Conservation (phyloP, 2,797 vertebrate species). For the Pipistrellus kuhlii region DNA sequence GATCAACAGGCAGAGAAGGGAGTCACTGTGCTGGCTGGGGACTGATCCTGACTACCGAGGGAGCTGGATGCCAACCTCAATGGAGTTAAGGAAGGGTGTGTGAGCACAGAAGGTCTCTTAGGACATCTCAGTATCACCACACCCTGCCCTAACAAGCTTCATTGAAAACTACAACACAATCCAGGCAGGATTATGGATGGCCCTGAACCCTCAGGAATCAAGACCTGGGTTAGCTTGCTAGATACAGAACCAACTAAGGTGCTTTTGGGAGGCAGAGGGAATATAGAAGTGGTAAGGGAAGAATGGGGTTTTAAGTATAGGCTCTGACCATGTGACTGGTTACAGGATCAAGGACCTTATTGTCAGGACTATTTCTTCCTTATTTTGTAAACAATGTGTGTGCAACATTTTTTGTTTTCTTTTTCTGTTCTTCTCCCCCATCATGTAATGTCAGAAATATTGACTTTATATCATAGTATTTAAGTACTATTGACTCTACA, state of each 20-base stretch:
- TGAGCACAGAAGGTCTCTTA: too few species aligned
- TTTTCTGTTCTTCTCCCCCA: neutral
- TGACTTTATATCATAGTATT: neutral
- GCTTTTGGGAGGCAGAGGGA: neutral
- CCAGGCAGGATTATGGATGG: neutral
- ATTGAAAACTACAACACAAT: neutral
- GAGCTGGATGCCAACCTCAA: neutral
- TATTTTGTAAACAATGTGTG: neutral
- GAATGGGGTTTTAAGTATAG: neutral
- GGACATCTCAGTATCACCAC: neutral
- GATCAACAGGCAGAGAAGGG: neutral
- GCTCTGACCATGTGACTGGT: rapidly evolving
- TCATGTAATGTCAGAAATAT: neutral
- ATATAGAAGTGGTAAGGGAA: neutral
- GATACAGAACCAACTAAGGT: neutral
- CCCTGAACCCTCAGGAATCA: neutral
- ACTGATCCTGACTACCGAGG: neutral
- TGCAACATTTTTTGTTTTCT: neutral
- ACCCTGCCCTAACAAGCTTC: neutral
- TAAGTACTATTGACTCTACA: neutral
- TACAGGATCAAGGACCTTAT: neutral
- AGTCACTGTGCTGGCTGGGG: neutral
- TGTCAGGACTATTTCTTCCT: neutral
- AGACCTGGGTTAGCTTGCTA: neutral
- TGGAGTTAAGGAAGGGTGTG: neutral